These are phyloP conservation scores for Neomorphus geoffroyi DNA, from an alignment of 2,797 vertebrate species.

Conservation along the genomic window DNA sequence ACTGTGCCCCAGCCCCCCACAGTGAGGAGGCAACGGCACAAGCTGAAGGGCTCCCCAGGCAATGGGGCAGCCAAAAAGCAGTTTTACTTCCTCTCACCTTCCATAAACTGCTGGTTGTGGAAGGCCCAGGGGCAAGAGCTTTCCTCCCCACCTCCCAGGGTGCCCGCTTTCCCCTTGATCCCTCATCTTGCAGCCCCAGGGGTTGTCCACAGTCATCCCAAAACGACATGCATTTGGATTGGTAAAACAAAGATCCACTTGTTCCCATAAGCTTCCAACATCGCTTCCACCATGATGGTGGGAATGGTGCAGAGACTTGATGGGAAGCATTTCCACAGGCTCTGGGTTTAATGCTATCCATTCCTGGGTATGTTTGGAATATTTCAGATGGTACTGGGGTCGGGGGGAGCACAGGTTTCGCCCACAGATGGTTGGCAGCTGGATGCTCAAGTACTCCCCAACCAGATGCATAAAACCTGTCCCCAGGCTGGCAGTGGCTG, in stretches of 20 bases:
- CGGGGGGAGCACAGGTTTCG: not conserved
- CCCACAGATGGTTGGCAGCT: not conserved
- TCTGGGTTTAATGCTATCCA: not conserved
- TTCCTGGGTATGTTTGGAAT: not conserved
- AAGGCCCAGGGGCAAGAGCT: too few relatives aligned
- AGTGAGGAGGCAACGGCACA: not conserved
- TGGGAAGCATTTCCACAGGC: not conserved
- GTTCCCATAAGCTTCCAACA: not conserved
- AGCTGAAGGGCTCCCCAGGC: not conserved
- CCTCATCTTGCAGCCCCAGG: rapidly evolving
- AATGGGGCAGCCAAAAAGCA: not conserved
- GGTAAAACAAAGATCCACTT: not conserved
- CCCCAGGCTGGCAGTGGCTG: not conserved
- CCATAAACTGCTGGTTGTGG: not conserved
- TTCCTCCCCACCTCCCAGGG: not conserved
- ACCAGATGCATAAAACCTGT: not conserved
- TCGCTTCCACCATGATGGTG: not conserved
- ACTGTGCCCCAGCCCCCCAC: not conserved
- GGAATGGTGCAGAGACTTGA: not conserved
- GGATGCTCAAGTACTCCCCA: not conserved
- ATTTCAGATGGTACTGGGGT: not conserved
- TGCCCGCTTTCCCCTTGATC: not conserved
- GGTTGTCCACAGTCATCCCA: not conserved
- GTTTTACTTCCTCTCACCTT: not conserved
- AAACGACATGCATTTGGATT: rapidly evolving